Percentiles rank a stretch among this genome's conserved stretches.
Evolutionary conservation across 37 sponge, comb jelly and placozoan genomes (phyloP).

Genomic region (Geodia barretti): DNA sequence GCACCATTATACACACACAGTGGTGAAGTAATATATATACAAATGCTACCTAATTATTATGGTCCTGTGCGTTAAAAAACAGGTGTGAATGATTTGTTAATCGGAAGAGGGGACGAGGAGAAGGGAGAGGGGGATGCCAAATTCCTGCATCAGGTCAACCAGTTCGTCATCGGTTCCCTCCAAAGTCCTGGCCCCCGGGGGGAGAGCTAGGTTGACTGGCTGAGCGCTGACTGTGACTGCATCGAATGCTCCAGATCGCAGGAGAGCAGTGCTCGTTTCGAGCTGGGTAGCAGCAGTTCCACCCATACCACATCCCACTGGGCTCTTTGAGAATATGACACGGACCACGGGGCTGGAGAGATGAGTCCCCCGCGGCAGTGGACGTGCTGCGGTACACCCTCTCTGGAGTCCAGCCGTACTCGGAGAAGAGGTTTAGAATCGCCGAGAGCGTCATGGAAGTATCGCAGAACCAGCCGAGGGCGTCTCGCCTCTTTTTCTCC

Average conservation of each 20-base stretch:
- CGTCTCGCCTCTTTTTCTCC: constrained; percentile 67
- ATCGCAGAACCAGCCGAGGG: constrained; percentile 78
- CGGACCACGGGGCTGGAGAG: constrained; percentile 45
- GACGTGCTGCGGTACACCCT: constrained; percentile 62
- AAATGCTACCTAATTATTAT: too few relatives aligned
- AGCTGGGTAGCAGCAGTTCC: constrained; percentile 3
- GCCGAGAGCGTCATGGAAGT: constrained; percentile 38
- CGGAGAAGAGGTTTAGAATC: constrained; percentile 61
- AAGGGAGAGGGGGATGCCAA: constrained; percentile 68
- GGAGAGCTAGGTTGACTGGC: not conserved
- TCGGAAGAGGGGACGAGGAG: constrained; percentile 16
- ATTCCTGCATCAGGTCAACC: constrained; percentile 73
- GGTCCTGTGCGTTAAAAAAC: too few relatives aligned
- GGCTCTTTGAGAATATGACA: constrained; percentile 60
- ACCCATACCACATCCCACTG: not conserved
- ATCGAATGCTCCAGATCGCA: not conserved
- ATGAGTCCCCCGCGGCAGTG: constrained; percentile 14
- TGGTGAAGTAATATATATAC: too few relatives aligned
- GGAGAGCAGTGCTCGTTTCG: not conserved
- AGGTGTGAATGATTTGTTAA: not conserved
- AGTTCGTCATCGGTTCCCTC: constrained; percentile 77
- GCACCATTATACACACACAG: too few relatives aligned
- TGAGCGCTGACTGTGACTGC: not conserved
- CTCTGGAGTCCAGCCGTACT: constrained; percentile 64
- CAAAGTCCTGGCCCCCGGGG: constrained; percentile 18